Base-by-base conservation (phyloP, 2,113 vertebrate species). In the Copsychus sechellarum region DNA sequence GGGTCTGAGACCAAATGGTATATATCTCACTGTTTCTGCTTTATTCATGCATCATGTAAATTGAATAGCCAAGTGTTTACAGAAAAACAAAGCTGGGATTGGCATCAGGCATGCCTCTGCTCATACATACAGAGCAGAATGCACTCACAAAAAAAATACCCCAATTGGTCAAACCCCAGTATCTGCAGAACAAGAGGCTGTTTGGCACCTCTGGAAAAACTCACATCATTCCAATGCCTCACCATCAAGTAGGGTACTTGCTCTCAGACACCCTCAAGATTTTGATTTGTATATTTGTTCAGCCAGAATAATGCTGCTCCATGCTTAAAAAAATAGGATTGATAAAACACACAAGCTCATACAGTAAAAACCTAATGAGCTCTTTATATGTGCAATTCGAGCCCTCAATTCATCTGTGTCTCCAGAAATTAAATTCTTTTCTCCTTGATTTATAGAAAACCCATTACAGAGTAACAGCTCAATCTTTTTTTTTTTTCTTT, bases 11-110 rank as follows among this genome's bases (percentile, higher is more conserved):
- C 50, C 42, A 74, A 86, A 77, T 71, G 74, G 69, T 70, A 42
- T 67, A 25, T 92, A 38, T 69, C 82, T 96, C 54, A 91, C 56
- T 19, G 29, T 36, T 86, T 72, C 57, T 86, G 76, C 79, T 87
- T 81, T 78, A 93, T 56, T 93, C 71, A 81, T 88, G 85, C 29
- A 82, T 81, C 81, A 64, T 24, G 25, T 81, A 92, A 88, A 95
- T 72, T 67, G 83, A 87, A 79, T 31, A 88, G 65, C 45, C 71
- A 90, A 92, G 66, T 73, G 58, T 80, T 73, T 72, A 80, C 28
- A 73, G 88, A 70, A 60, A 86, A 90, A 73, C 61, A 88, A 73
- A 73, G 40, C 38, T 24, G 42, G 51, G 51, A 29, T 14, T 87
- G 77, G 61, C 65, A 87, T 74, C 56, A 80, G 60, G 62, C 54